Conservation (phyloP, 2,797 vertebrate genomes). For the Notolabrus celidotus region DNA sequence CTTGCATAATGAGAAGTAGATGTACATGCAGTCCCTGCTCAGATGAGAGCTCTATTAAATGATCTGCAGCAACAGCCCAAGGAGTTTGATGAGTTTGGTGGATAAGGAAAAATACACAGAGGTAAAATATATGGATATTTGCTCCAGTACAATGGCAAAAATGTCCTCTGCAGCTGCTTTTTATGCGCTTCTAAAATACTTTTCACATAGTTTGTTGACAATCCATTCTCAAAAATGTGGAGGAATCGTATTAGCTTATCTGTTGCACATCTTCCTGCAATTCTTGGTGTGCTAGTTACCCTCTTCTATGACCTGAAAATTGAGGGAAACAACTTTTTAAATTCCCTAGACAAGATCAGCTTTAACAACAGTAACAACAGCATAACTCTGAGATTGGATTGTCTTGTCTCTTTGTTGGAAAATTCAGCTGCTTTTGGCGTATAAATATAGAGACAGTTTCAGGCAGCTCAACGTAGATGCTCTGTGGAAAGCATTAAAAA, state of each 20-base stretch:
- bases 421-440: slow-evolving; percentile 29
- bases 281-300: neutral
- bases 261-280: neutral
- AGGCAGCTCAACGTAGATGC: slow-evolving; percentile 53
- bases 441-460: slow-evolving; percentile 58
- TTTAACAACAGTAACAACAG: neutral
- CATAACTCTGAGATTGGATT: slow-evolving; percentile 20
- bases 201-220: neutral
- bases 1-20: slow-evolving; percentile 78
- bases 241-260: neutral
- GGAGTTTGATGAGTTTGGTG: slow-evolving; percentile 51
- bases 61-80: slow-evolving; percentile 61
- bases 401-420: slow-evolving; percentile 4
- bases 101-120: slow-evolving; percentile 33
- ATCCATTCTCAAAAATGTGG: neutral
- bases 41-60: slow-evolving; percentile 74
- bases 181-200: slow-evolving; percentile 5
- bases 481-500: slow-evolving; percentile 38
- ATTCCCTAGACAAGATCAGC: neutral
- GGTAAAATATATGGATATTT: slow-evolving; percentile 20
- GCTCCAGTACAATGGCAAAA: slow-evolving; percentile 5
- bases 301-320: neutral
- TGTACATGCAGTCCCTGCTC: slow-evolving; percentile 63
- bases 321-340: slow-evolving; percentile 21
- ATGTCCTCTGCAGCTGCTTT: slow-evolving; percentile 24